Percentiles rank a stretch among this genome's conserved stretches.
phyloP scores from a whole-genome alignment of 92 coral and sea anemone species.

The Phymanthus crucifer region DNA sequence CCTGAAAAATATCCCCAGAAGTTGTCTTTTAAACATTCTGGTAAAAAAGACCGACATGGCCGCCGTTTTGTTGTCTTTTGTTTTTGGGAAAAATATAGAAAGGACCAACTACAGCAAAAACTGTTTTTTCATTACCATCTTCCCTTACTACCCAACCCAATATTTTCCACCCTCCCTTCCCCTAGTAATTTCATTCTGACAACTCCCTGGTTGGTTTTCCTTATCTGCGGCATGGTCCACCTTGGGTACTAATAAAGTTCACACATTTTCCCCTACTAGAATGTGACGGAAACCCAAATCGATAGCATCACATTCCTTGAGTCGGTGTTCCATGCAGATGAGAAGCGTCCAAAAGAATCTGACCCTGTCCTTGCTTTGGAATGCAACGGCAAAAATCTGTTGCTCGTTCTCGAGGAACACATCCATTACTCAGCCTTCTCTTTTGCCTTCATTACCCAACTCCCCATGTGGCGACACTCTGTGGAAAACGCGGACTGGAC shows the following conservation, averaged over 20 bases:
- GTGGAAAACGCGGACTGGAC: conserved; percentile 79
- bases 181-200: too few relatives aligned
- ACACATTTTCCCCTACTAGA: not conserved
- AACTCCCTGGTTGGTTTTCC: too few relatives aligned
- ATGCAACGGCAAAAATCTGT: conserved; percentile 87
- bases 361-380: conserved; percentile 69
- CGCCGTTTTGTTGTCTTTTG: too few relatives aligned
- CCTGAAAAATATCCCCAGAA: not conserved
- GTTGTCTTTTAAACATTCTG: too few relatives aligned
- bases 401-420: conserved; percentile 78
- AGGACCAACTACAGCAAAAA: too few relatives aligned
- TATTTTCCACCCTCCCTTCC: too few relatives aligned
- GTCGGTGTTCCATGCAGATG: conserved; percentile 12
- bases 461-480: conserved; percentile 80
- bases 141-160: too few relatives aligned
- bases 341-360: conserved; percentile 12
- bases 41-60: too few relatives aligned
- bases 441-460: conserved; percentile 82
- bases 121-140: too few relatives aligned
- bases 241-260: not conserved
- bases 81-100: too few relatives aligned
- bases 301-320: conserved; percentile 38
- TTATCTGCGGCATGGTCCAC: not conserved
- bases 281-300: conserved; percentile 12
- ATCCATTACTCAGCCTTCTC: conserved; percentile 91